A percentile compares a stretch with the other conserved stretches of the same genome.
Conservation (phyloP, 2,888 invertebrate species). For the Vesta saturnalis region DNA sequence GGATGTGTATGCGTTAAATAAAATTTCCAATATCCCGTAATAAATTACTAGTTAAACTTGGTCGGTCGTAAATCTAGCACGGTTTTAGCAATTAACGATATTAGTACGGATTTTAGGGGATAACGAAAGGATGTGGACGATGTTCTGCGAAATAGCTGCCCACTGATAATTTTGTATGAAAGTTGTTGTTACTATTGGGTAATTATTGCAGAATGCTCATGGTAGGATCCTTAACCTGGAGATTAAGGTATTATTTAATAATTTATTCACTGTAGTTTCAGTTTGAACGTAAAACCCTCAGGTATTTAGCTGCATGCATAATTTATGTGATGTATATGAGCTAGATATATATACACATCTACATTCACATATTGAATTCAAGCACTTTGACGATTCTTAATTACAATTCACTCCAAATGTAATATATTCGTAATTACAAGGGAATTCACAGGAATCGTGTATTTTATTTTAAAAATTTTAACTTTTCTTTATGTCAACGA, state of each 20-base stretch:
- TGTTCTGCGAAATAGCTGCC: conserved; percentile 20
- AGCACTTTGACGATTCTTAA: no score
- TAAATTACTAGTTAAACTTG: conserved; percentile 37
- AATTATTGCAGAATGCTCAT: conserved; percentile 8
- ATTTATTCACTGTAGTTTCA: neutral
- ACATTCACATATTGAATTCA: no score
- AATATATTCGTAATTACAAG: neutral
- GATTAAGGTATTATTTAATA: neutral
- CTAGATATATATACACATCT: no score
- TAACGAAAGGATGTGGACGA: conserved; percentile 35
- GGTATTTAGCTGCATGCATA: neutral
- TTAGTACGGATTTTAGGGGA: conserved; percentile 39
- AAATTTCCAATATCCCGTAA: conserved; percentile 32
- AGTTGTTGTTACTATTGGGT: conserved; percentile 15
- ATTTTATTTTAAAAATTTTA: no score
- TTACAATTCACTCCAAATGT: neutral
- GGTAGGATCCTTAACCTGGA: conserved; percentile 2
- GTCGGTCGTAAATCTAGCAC: conserved; percentile 31
- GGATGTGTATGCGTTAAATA: conserved; percentile 13
- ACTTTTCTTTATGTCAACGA: neutral
- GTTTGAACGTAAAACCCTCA: neutral
- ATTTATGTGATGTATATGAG: neutral
- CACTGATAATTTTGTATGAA: conserved; percentile 27
- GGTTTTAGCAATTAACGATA: conserved; percentile 41
- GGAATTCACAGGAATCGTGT: no score